phyloP scores from a whole-genome alignment of 2,113 vertebrate species.

The Sisor rabdophorus region DNA sequence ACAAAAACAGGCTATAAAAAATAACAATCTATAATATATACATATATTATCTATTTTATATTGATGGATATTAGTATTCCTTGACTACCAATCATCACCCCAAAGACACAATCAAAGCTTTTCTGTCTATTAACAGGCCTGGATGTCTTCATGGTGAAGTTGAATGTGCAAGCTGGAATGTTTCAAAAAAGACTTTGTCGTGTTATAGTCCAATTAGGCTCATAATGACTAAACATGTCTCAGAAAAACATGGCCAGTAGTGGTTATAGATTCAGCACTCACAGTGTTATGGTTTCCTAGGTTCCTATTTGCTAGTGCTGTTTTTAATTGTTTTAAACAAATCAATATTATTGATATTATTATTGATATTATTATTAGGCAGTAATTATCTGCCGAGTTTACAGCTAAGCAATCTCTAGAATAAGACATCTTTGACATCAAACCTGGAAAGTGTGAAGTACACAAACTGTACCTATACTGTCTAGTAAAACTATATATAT shows the following conservation, averaged over 20 bases:
- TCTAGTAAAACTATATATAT: too few relatives aligned
- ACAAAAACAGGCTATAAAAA: background rate
- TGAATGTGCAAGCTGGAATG: background rate
- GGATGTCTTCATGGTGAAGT: background rate
- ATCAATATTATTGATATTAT: too few relatives aligned
- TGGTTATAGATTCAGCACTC: conserved; percentile 19
- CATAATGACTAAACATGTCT: conserved; percentile 19
- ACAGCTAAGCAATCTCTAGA: conserved; percentile 41
- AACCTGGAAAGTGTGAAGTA: conserved; percentile 15
- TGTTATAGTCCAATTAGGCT: conserved; percentile 16
- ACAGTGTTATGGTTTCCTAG: conserved; percentile 18
- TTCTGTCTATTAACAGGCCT: background rate
- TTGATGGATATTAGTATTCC: background rate
- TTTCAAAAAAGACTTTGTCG: background rate
- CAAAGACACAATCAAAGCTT: background rate
- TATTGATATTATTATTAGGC: too few relatives aligned
- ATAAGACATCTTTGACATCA: conserved; percentile 31
- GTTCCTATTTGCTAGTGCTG: conserved; percentile 16
- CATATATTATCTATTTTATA: background rate
- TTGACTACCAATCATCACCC: background rate
- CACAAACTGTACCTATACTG: background rate
- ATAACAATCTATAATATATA: background rate
- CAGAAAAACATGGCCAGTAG: background rate
- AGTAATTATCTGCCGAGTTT: conserved; percentile 38
- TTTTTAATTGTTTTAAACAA: conserved; percentile 50